Base-by-base conservation (phyloP, 2,113 vertebrate genomes). In the Sus scrofa region DNA sequence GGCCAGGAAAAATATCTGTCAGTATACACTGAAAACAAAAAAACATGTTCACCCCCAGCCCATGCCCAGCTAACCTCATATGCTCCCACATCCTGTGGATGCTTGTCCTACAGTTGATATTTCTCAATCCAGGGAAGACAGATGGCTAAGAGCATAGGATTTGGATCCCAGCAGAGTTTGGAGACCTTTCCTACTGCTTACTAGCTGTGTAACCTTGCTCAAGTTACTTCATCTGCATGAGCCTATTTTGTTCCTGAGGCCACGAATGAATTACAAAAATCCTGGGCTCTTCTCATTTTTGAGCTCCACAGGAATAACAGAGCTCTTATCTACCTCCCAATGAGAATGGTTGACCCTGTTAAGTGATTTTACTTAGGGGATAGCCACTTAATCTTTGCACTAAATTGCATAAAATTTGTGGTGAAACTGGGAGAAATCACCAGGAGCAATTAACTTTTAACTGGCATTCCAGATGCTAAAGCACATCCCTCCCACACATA, bases 371-470 rank as follows among this genome's bases (percentile, higher is more conserved):
- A 74, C 73, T 77, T 90, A 90, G 54, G 18, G 56, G 84, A 56
- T 92, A 94, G 39, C 16, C 75, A 87, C 70, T 90, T 96, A 81
- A 92, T 92, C 60, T 95, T 91, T 83, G 39, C 56, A 95, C 24
- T 83, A 86, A 82, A 94, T 89, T 93, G 34, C 44, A 92, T 84
- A 89, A 94, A 93, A 93, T 93, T 94, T 70, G 88, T 93, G 86
- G 52, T 44, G 32, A 83, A 97, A 96, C 56, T 88, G 86, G 95
- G 73, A 94, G 73, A 96, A 96, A 92, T 86, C 30, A 65, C 32
- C 44, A 94, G 77, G 52, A 88, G 22, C 94, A 96, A 97, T 94
- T 96, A 92, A 96, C 87, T 96, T 97, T 92, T 96, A 96, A 85
- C 81, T 92, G 77, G 77, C 15, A 94, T 92, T 95, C 71, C 67